phyloP scores from a whole-genome alignment of 2,797 vertebrate genomes.

The Thamnophis elegans region DNA sequence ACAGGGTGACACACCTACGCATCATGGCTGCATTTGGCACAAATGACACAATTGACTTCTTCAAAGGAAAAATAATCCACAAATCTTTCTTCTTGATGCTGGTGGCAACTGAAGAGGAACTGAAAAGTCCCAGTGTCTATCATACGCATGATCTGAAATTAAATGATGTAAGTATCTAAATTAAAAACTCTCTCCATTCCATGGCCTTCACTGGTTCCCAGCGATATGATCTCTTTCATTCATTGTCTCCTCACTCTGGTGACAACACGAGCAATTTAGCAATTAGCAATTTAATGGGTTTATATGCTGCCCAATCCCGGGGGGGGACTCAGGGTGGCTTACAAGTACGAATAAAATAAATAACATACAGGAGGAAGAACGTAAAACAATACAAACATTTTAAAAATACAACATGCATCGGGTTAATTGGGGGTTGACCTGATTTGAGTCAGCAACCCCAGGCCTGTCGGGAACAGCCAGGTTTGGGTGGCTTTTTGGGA shows the following conservation, averaged over 20 bases:
- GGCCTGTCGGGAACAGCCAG: no score
- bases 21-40: conserved; percentile 75
- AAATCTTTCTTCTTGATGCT: conserved; percentile 80
- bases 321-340: no score
- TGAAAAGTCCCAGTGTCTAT: conserved; percentile 30
- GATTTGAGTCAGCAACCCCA: no score
- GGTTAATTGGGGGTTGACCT: no score
- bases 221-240: not conserved
- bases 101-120: conserved; percentile 38
- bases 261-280: not conserved
- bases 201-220: not conserved
- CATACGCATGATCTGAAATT: conserved; percentile 67
- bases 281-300: no score
- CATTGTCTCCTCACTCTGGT: not conserved
- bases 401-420: no score
- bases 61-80: conserved; percentile 60
- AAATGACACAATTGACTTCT: conserved; percentile 69
- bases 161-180: conserved; percentile 68
- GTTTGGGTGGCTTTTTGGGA: no score
- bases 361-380: no score
- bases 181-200: not conserved
- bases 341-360: no score
- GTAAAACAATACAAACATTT: no score
- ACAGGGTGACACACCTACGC: conserved; percentile 70
- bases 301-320: no score